phyloP scores from a whole-genome alignment of 1,140 invertebrate species.

The Neoseiulus cucumeris region DNA sequence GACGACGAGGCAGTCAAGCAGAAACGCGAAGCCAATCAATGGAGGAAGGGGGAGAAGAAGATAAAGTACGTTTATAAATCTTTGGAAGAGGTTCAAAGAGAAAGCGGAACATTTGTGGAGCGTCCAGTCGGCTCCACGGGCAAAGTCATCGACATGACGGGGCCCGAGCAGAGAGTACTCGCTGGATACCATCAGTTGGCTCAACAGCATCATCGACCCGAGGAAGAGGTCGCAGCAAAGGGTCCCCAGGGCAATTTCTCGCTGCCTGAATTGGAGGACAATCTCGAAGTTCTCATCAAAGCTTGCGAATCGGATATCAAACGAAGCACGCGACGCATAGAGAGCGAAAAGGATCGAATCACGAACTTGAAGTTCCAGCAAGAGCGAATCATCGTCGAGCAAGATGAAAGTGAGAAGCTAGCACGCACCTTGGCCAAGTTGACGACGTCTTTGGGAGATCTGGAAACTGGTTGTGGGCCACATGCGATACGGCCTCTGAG shows the following conservation, averaged over 20 bases:
- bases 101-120: slow-evolving; percentile 33
- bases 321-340: slow-evolving; percentile 54
- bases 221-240: slow-evolving; percentile 32
- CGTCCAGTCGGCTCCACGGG: slow-evolving; percentile 39
- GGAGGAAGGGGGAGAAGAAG: slow-evolving; percentile 33
- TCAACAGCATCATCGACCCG: slow-evolving; percentile 34
- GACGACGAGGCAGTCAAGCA: slow-evolving; percentile 17
- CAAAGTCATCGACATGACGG: slow-evolving; percentile 98
- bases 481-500: slow-evolving; percentile 23
- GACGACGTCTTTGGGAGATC: background rate
- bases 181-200: slow-evolving; percentile 79
- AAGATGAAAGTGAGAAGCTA: slow-evolving; percentile 49
- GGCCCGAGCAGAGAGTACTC: slow-evolving; percentile 72
- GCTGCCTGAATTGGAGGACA: slow-evolving; percentile 74
- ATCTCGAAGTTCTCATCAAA: slow-evolving; percentile 71
- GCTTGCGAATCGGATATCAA: slow-evolving; percentile 89
- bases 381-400: slow-evolving; percentile 42
- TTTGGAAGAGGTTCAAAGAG: slow-evolving; percentile 76
- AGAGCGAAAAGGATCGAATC: slow-evolving; percentile 51
- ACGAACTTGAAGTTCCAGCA: slow-evolving; percentile 58
- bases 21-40: slow-evolving; percentile 17
- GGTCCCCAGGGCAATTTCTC: slow-evolving; percentile 30
- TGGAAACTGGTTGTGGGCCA: background rate
- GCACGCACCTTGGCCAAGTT: slow-evolving; percentile 51
- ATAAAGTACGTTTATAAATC: slow-evolving; percentile 58